phyloP scores from a whole-genome alignment of 2,113 vertebrate species.

The Alaudala cheleensis region DNA sequence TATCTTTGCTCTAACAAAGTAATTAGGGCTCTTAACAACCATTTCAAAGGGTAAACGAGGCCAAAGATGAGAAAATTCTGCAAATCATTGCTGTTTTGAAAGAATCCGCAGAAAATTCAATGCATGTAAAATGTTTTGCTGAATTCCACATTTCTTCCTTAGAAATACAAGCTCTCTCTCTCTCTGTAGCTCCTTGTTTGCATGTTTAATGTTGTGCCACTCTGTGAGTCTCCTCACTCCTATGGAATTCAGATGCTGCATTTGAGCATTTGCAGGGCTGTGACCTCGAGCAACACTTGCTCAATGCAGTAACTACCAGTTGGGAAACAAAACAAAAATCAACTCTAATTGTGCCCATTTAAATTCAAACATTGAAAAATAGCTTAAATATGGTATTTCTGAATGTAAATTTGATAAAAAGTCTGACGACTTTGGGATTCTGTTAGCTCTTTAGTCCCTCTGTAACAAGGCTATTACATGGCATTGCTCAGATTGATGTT shows the following conservation, averaged over 20 bases:
- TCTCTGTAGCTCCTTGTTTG: neutral
- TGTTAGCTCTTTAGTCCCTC: slow-evolving; percentile 36
- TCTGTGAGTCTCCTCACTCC: neutral
- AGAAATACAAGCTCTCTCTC: neutral
- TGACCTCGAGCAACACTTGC: neutral
- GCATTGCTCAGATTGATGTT: slow-evolving; percentile 13
- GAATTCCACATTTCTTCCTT: neutral
- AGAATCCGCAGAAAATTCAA: neutral
- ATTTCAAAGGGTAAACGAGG: neutral
- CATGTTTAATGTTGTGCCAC: neutral
- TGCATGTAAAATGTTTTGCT: neutral
- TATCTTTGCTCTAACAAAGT: neutral
- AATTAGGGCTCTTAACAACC: neutral
- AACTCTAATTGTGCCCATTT: slow-evolving; percentile 55
- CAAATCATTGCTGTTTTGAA: neutral
- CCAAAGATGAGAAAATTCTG: neutral
- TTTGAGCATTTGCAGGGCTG: slow-evolving; percentile 4
- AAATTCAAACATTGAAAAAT: slow-evolving; percentile 45
- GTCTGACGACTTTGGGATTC: slow-evolving; percentile 25
- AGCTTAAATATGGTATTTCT: slow-evolving; percentile 58
- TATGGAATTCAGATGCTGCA: slow-evolving; percentile 12
- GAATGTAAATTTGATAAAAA: slow-evolving; percentile 19
- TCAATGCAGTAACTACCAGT: slow-evolving; percentile 54
- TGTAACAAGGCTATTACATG: slow-evolving; percentile 48
- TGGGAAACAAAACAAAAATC: slow-evolving; percentile 60